Evolutionary conservation across 2,797 vertebrate species (phyloP).

Genomic region (Myoxocephalus aenaeus): DNA sequence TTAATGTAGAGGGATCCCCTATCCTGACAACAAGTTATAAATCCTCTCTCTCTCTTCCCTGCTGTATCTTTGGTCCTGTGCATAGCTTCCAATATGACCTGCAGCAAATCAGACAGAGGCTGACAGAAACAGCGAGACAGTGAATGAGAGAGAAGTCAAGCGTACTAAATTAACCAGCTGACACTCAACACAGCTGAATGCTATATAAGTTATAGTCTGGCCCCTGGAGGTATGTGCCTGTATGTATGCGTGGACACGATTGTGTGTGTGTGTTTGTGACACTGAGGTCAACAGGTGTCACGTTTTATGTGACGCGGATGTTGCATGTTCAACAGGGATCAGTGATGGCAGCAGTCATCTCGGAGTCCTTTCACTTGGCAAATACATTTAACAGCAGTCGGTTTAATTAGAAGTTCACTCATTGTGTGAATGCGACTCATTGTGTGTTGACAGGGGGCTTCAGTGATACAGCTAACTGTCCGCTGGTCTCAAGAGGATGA

Average conservation of each 20-base stretch:
- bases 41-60: not conserved
- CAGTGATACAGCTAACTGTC: not conserved
- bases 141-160: slow-evolving; percentile 45
- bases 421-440: not conserved
- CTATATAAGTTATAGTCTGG: slow-evolving; percentile 67
- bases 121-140: slow-evolving; percentile 14
- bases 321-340: slow-evolving; percentile 24
- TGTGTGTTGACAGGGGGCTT: slow-evolving; percentile 22
- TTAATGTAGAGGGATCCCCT: not conserved
- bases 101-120: slow-evolving; percentile 11
- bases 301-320: slow-evolving; percentile 44
- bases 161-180: slow-evolving; percentile 68
- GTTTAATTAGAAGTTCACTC: slow-evolving; percentile 10
- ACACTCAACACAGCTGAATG: slow-evolving; percentile 73
- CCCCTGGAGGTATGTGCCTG: slow-evolving; percentile 38
- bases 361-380: slow-evolving; percentile 25
- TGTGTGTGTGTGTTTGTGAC: slow-evolving; percentile 22
- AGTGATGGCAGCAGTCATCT: slow-evolving; percentile 34
- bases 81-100: slow-evolving; percentile 11
- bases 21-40: not conserved
- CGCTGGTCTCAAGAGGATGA: not conserved
- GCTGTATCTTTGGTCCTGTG: not conserved
- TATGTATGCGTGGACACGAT: not conserved
- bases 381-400: slow-evolving; percentile 20
- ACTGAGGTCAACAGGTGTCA: slow-evolving; percentile 70